Evolutionary conservation across 2,888 invertebrate species (phyloP), one percentile per base, ranked within the genome.

Genomic region (Chydorus sphaericus): DNA sequence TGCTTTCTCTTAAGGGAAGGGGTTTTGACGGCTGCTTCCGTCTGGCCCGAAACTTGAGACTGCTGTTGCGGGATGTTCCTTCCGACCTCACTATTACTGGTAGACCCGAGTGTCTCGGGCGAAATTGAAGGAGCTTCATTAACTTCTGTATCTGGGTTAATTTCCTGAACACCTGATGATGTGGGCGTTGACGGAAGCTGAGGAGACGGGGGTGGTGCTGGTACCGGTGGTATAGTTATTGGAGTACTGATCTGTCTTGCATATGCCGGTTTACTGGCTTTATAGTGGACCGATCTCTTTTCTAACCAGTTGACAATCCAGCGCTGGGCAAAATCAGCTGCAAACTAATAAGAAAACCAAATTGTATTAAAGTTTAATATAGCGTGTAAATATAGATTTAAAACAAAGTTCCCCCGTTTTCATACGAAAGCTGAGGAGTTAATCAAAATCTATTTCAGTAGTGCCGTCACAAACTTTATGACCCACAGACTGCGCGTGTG

Each of bases 291-390:
- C 7, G 28, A 29, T 14, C 52, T 20, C 65, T 81, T 81, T 63
- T 79, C 81, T 53, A 90, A 74, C 67, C 81, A 86, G 67, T 84
- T 82, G 60, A 91, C 82, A 18, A 93, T 75, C 63, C 88, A 85
- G 63, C 91, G 89, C 68, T 85, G 84, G 54, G 89, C 89, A 73
- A 86, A 93, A 67, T 92, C 87, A 20, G 92, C 91, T 54, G 92
- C 92, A 74, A 88, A 88, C 73, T 75, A 65, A 52, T 68, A 69
- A 62, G 57, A 59, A 61, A 63, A 60, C 53, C 18, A 18, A 29
- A 36, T 58, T n/a, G 8, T 5, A 57, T 8, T n/a, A n/a, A n/a
- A n/a, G n/a, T n/a, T n/a, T n/a, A n/a, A n/a, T n/a, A n/a, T n/a
- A n/a, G n/a, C n/a, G n/a, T n/a, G n/a, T n/a, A n/a, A n/a, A n/a